Base-by-base conservation (phyloP, 2,888 invertebrate genomes). In the Ophion slaviceki region DNA sequence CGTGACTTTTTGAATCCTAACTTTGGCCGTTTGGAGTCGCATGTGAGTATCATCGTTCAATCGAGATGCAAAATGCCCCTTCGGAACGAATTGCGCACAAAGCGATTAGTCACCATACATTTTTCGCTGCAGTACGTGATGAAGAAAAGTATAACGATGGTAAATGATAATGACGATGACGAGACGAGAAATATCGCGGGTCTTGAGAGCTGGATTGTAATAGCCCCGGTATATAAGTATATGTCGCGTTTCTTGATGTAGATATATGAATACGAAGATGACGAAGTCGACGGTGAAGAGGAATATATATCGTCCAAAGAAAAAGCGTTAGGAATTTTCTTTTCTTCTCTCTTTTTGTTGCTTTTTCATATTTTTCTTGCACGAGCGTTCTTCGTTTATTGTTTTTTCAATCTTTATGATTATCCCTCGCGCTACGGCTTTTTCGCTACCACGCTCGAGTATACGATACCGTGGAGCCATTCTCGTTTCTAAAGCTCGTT, bases 401-500 rank as follows among this genome's bases (percentile, higher is more conserved):
- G 17, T 24, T 36, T 71, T 84, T 45, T 79, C 47, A 47, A 78
- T 57, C 76, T 66, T 59, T 76, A 79, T 70, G 67, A 76, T 84
- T 71, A 74, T 80, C 74, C 32, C 40, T 45, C 71, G 66, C 61
- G 36, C 57, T 64, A 66, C 68, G 24, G 67, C 64, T 84, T 62
- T 36, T 57, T 75, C 57, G 57, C 66, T 78, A 57, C 68, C 57
- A 47, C 70, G 76, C 80, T 64, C 81, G 77, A 70, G 62, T 79
- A 67, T 47, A 32, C 57, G 32, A 57, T 53, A 28, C 28, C 71
- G 36, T 72, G 32, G n/a, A 36, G n/a, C 32, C 72, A 78, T 88
- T 88, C 88, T 89, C 24, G 40, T 67, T 66, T 68, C 47, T 17
- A 7, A 70, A 87, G 86, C 90, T 92, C 90, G 91, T 92, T 91